phyloP scores from a whole-genome alignment of 2,888 invertebrate species.

The Quadroppia sp. region DNA sequence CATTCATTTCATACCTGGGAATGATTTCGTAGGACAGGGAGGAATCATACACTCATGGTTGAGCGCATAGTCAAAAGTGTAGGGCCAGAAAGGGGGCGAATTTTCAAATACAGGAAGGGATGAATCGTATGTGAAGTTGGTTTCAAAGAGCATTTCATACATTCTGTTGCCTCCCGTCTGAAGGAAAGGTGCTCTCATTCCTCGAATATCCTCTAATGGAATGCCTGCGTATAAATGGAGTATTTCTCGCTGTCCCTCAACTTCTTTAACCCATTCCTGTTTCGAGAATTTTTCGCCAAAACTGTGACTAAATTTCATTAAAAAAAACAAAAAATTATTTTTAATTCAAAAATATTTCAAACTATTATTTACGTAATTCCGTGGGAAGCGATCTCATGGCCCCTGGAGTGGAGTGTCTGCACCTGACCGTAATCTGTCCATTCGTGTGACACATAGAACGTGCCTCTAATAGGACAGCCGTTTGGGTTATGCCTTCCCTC shows the following conservation, averaged over 20 bases:
- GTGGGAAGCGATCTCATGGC: conserved; percentile 97
- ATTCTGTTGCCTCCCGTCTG: conserved; percentile 90
- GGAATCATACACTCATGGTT: conserved; percentile 96
- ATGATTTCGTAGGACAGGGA: conserved; percentile 86
- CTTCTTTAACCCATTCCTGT: conserved; percentile 92
- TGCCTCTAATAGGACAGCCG: conserved; percentile 62
- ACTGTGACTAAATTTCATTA: conserved; percentile 66
- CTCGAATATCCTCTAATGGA: conserved; percentile 79
- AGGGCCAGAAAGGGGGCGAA: conserved; percentile 90
- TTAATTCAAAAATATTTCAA: background rate
- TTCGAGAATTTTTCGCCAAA: conserved; percentile 93
- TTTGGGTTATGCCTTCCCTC: conserved; percentile 55
- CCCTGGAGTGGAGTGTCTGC: conserved; percentile 86
- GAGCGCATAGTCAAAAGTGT: conserved; percentile 88
- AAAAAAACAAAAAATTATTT: background rate
- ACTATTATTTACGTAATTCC: conserved; percentile 63
- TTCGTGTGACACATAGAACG: conserved; percentile 97
- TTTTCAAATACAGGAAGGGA: conserved; percentile 93
- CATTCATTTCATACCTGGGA: conserved; percentile 62
- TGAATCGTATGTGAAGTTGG: conserved; percentile 92
- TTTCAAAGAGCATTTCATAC: conserved; percentile 94
- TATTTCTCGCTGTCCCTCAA: conserved; percentile 89
- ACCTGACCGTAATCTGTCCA: conserved; percentile 99
- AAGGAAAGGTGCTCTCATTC: conserved; percentile 92
- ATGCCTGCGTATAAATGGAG: conserved; percentile 77